Conservation (phyloP, 2,888 invertebrate genomes). For the Lycocerus yunnanus region DNA sequence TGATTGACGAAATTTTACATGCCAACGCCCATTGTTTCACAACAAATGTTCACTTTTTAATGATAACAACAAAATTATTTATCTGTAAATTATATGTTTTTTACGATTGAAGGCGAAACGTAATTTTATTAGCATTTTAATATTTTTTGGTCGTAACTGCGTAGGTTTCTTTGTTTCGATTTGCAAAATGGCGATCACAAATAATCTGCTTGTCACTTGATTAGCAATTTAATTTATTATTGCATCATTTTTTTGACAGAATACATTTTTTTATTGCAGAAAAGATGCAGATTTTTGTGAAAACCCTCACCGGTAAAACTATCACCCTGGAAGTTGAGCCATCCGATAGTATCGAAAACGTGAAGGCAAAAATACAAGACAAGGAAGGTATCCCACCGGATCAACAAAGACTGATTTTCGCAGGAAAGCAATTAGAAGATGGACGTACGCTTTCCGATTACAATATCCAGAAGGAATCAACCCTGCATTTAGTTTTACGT, state of each 20-base stretch:
- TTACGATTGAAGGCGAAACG: background rate
- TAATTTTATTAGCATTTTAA: background rate
- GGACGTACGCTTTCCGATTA: constrained; percentile 85
- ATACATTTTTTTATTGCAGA: background rate
- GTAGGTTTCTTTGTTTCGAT: background rate
- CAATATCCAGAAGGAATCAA: constrained; percentile 60
- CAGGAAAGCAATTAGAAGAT: constrained; percentile 95
- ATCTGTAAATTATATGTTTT: background rate
- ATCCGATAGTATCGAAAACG: constrained; percentile 93
- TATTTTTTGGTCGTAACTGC: background rate
- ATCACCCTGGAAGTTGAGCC: constrained; percentile 93
- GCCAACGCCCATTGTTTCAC: background rate
- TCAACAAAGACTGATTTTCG: constrained; percentile 91
- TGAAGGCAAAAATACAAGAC: constrained; percentile 91
- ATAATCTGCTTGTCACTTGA: background rate
- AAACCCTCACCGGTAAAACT: constrained; percentile 93
- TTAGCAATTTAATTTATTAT: background rate
- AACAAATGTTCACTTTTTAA: background rate
- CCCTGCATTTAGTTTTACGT: background rate
- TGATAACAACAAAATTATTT: background rate
- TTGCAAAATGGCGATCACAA: background rate
- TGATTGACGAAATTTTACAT: background rate
- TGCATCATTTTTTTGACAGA: too few relatives aligned
- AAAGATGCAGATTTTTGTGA: constrained; percentile 94
- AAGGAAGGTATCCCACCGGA: constrained; percentile 92